These are phyloP conservation scores for Drosophila navojoa DNA, from an alignment of 1,140 invertebrate species.

Conservation along the genomic window DNA sequence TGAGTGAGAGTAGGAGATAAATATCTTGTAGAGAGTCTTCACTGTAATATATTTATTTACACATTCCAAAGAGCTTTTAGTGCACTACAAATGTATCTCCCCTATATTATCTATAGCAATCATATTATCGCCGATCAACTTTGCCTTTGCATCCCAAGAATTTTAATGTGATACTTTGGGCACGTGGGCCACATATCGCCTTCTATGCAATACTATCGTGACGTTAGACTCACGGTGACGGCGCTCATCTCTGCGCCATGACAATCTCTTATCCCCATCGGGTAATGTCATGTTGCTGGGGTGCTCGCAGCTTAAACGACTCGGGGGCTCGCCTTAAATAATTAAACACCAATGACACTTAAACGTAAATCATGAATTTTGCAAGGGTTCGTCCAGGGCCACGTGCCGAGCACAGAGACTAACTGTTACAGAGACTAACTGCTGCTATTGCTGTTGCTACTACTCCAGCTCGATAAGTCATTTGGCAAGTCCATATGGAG, in stretches of 20 bases:
- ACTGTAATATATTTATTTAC: too few species aligned
- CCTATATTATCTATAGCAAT: too few species aligned
- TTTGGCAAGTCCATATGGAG: constrained; percentile 47
- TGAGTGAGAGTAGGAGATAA: too few species aligned
- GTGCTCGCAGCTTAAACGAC: constrained; percentile 59
- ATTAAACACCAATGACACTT: constrained; percentile 81
- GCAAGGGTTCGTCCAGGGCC: constrained; percentile 46
- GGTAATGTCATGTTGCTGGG: constrained; percentile 12
- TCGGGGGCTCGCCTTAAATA: constrained; percentile 64
- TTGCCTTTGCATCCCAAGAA: too few species aligned
- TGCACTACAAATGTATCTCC: too few species aligned
- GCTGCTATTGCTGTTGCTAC: constrained; percentile 6
- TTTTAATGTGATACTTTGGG: too few species aligned
- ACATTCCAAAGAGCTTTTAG: too few species aligned
- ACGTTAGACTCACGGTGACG: neutral
- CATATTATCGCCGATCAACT: too few species aligned
- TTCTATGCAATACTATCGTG: neutral
- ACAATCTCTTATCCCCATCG: constrained; percentile 28
- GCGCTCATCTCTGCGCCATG: constrained; percentile 5
- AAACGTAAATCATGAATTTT: constrained; percentile 83
- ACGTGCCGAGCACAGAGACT: constrained; percentile 34
- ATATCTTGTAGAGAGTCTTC: too few species aligned
- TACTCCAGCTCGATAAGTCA: constrained; percentile 59
- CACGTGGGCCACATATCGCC: too few species aligned
- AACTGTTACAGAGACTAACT: neutral